Percentiles rank a stretch among this genome's conserved stretches.
phyloP scores from a whole-genome alignment of 2,888 invertebrate genomes.

The Brachycybe producta region DNA sequence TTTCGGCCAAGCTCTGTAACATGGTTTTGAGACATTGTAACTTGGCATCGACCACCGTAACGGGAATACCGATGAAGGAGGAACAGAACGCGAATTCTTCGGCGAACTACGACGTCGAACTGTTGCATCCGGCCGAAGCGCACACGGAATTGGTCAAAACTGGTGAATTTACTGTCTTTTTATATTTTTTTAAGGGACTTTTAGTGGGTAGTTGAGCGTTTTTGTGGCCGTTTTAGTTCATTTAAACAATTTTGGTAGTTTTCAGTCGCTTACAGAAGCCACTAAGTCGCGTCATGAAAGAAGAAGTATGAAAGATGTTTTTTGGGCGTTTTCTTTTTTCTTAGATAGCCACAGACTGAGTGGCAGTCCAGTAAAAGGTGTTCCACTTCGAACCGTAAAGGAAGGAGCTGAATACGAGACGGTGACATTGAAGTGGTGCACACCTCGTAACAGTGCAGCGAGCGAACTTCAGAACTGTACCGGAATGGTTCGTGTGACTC shows the following conservation, averaged over 20 bases:
- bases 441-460: constrained; percentile 51
- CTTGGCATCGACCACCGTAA: constrained; percentile 89
- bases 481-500: constrained; percentile 78
- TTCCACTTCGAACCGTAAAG: constrained; percentile 16
- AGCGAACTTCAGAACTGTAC: constrained; percentile 58
- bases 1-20: constrained; percentile 31
- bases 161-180: constrained; percentile 27
- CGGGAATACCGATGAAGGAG: constrained; percentile 99
- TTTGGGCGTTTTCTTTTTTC: too few species aligned
- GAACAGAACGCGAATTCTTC: constrained; percentile 96
- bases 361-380: constrained; percentile 15
- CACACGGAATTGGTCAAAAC: constrained; percentile 62
- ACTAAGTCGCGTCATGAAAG: too few species aligned
- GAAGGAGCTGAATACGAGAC: constrained; percentile 52
- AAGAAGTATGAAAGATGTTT: too few species aligned
- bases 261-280: too few species aligned
- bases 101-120: constrained; percentile 96
- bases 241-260: too few species aligned
- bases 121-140: constrained; percentile 76
- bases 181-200: too few species aligned
- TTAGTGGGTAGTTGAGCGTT: too few species aligned
- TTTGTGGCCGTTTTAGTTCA: too few species aligned
- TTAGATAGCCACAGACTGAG: too few species aligned
- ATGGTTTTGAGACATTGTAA: constrained; percentile 58
- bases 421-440: constrained; percentile 90